Evolutionary conservation across 2,888 invertebrate species (phyloP).

Genomic region (Eugnorisma glareosa): DNA sequence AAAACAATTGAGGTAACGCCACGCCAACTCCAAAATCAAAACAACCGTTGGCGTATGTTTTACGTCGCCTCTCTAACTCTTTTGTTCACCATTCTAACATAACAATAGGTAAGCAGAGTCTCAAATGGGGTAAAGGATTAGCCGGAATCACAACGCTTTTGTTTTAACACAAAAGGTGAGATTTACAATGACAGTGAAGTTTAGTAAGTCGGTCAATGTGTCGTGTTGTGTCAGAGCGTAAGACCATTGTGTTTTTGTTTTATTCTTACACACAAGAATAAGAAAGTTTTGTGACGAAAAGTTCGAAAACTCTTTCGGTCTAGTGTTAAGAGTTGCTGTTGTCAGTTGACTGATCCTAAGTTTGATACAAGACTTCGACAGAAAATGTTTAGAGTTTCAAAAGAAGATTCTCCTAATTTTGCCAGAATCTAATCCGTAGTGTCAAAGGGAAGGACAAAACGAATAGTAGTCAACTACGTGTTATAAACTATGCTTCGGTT

Average conservation of each 20-base stretch:
- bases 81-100: slow-evolving; percentile 57
- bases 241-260: slow-evolving; percentile 52
- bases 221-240: slow-evolving; percentile 21
- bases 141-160: slow-evolving; percentile 58
- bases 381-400: no score
- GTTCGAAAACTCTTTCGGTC: not conserved
- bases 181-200: slow-evolving; percentile 64
- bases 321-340: not conserved
- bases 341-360: not conserved
- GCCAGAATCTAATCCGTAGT: no score
- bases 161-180: slow-evolving; percentile 65
- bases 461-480: not conserved
- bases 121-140: slow-evolving; percentile 67
- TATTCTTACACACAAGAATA: slow-evolving; percentile 18
- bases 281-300: slow-evolving; percentile 26
- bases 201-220: slow-evolving; percentile 65
- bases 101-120: slow-evolving; percentile 61
- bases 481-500: not conserved
- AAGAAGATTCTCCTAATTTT: not conserved
- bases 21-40: slow-evolving; percentile 29
- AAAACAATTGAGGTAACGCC: slow-evolving; percentile 29
- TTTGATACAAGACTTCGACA: not conserved
- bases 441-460: not conserved
- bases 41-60: slow-evolving; percentile 40
- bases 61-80: slow-evolving; percentile 35